These are phyloP conservation scores for Drosophila yooni DNA, from an alignment of 2,888 invertebrate species.

Conservation along the genomic window DNA sequence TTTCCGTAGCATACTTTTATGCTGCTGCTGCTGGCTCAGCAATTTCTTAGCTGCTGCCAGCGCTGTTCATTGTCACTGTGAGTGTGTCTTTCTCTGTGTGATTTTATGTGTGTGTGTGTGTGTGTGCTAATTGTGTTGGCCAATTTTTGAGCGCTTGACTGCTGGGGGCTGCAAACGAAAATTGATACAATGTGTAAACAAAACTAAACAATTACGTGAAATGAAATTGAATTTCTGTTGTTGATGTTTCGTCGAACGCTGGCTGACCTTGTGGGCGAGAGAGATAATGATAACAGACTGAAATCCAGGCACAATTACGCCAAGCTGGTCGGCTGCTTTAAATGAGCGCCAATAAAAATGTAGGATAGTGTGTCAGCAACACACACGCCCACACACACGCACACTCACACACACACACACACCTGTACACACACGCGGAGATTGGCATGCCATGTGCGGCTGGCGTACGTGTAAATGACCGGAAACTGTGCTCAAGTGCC, in stretches of 20 bases:
- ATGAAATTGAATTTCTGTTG: conserved; percentile 54
- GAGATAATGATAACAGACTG: conserved; percentile 37
- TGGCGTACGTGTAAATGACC: conserved; percentile 81
- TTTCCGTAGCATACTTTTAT: conserved; percentile 72
- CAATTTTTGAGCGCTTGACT: conserved; percentile 51
- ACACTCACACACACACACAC: conserved; percentile 1
- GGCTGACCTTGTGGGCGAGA: conserved; percentile 55
- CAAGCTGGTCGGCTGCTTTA: conserved; percentile 34
- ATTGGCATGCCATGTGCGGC: conserved; percentile 56
- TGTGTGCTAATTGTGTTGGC: conserved; percentile 57
- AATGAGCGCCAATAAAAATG: conserved; percentile 73
- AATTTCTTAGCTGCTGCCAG: conserved; percentile 60
- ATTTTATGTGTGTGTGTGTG: conserved; percentile 10
- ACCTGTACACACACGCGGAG: conserved; percentile 19
- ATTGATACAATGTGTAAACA: conserved; percentile 69
- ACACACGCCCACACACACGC: conserved; percentile 24
- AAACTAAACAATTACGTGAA: conserved; percentile 65
- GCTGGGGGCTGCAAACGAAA: conserved; percentile 44
- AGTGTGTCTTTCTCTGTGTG: conserved; percentile 6
- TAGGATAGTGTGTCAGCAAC: conserved; percentile 81
- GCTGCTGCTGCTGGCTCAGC: conserved; percentile 65
- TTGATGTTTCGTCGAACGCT: conserved; percentile 1
- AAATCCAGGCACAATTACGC: conserved; percentile 46
- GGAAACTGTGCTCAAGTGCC: conserved; percentile 81
- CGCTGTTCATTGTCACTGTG: conserved; percentile 32